Conservation (phyloP, 2,113 vertebrate genomes). For the Hypanus sabinus region DNA sequence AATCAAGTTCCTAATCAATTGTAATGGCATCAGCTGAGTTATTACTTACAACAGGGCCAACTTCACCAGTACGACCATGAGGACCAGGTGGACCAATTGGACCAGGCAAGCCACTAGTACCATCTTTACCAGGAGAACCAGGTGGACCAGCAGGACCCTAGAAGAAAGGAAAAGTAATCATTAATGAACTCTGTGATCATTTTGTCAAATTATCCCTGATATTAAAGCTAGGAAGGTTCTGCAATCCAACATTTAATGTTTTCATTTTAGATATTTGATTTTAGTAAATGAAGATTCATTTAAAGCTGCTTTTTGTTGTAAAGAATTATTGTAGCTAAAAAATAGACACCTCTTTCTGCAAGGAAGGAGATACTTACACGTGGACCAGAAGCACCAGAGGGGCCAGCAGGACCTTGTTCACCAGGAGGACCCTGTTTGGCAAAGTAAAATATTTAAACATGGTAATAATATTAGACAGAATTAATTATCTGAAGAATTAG, state of each 20-base stretch:
- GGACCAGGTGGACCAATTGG: constrained; percentile 90
- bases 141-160: constrained; percentile 80
- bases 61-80: constrained; percentile 86
- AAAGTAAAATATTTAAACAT: background rate
- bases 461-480: background rate
- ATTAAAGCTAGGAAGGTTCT: background rate
- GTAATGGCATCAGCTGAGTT: background rate
- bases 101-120: constrained; percentile 80
- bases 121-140: constrained; percentile 82
- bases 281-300: background rate
- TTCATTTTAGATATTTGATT: background rate
- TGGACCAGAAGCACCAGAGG: constrained; percentile 79
- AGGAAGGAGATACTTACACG: constrained; percentile 66
- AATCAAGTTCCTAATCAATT: background rate
- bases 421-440: constrained; percentile 71
- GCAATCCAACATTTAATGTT: background rate
- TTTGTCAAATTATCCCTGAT: background rate
- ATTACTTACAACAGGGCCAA: constrained; percentile 75
- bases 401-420: constrained; percentile 90
- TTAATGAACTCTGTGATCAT: background rate
- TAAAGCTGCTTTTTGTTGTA: background rate
- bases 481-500: background rate
- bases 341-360: background rate
- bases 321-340: background rate
- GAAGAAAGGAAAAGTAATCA: constrained; percentile 2